Conservation (phyloP, 1,140 invertebrate species). For the Aphelinus certus region DNA sequence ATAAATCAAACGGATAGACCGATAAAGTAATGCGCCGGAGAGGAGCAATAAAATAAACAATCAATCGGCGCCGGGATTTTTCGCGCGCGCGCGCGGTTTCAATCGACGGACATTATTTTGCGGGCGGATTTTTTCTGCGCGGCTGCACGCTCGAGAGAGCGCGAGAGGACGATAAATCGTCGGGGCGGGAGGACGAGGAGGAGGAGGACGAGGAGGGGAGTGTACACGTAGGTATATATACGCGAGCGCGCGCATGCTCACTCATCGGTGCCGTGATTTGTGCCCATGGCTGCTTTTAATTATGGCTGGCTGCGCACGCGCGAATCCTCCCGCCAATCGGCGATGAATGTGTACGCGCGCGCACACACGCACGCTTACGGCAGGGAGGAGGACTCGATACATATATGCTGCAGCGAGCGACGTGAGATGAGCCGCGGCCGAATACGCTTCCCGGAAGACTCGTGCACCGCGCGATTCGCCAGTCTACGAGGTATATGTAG, state of each 20-base stretch:
- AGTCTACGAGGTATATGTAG: too few relatives aligned
- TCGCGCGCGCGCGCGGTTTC: conserved; percentile 7
- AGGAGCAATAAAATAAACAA: conserved; percentile 26
- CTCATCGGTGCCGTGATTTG: conserved; percentile 2
- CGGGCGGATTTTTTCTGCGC: background rate
- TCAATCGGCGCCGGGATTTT: conserved; percentile 15
- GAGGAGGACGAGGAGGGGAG: too few relatives aligned
- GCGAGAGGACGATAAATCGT: conserved; percentile 19
- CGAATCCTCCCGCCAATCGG: background rate
- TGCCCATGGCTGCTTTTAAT: conserved; percentile 1
- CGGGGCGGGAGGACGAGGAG: background rate
- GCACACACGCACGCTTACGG: too few relatives aligned
- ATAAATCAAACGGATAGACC: conserved; percentile 24
- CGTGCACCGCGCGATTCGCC: background rate
- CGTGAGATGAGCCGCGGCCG: too few relatives aligned
- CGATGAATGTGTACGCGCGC: too few relatives aligned
- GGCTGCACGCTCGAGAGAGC: background rate
- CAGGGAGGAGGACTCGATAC: too few relatives aligned
- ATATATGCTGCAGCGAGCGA: too few relatives aligned
- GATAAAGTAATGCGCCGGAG: conserved; percentile 13
- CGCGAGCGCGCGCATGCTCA: background rate
- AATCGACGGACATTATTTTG: conserved; percentile 12
- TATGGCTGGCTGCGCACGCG: background rate
- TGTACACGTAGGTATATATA: too few relatives aligned
- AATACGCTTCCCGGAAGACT: conserved; percentile 21